Percentiles rank a stretch among this genome's conserved stretches.
These are phyloP conservation scores for Zoanthus gigantus DNA, from an alignment of 92 coral and sea anemone genomes.

Conservation along the genomic window DNA sequence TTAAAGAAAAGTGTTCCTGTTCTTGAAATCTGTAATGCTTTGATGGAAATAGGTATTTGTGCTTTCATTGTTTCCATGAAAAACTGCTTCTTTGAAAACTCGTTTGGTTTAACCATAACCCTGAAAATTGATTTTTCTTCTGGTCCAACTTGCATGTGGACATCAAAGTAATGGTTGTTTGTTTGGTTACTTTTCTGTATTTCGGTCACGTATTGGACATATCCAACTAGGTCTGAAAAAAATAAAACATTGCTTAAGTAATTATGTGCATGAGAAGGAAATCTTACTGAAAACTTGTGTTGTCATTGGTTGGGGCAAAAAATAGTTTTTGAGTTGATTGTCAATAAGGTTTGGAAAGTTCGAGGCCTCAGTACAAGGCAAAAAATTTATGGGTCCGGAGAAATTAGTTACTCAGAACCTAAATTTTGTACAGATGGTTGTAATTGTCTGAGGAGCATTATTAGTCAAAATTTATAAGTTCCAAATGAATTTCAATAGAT, in stretches of 20 bases:
- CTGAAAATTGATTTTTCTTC: slow-evolving; percentile 7
- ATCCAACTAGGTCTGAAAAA: slow-evolving; percentile 10
- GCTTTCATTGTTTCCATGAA: slow-evolving; percentile 12
- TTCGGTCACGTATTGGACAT: background rate
- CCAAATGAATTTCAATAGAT: background rate
- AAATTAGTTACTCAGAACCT: background rate
- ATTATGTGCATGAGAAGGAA: background rate
- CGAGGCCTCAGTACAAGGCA: background rate
- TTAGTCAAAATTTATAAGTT: background rate
- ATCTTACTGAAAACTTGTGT: background rate
- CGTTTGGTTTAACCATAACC: slow-evolving; percentile 2
- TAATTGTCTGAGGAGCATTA: background rate
- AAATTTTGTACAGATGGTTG: background rate
- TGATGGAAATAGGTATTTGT: background rate
- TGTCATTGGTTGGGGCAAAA: background rate
- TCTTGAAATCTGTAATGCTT: slow-evolving; percentile 3
- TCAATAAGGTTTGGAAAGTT: background rate
- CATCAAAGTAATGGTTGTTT: slow-evolving; percentile 13
- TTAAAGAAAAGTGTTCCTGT: slow-evolving; percentile 7
- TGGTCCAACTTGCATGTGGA: slow-evolving; percentile 8
- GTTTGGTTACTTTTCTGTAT: slow-evolving; percentile 12
- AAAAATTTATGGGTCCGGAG: background rate
- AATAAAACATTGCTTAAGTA: background rate
- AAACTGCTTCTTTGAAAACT: background rate
- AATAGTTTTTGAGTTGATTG: background rate